Percentiles rank a stretch among this genome's conserved stretches.
Conservation (phyloP, 2,113 vertebrate genomes). For the Vulpes ferrilata region DNA sequence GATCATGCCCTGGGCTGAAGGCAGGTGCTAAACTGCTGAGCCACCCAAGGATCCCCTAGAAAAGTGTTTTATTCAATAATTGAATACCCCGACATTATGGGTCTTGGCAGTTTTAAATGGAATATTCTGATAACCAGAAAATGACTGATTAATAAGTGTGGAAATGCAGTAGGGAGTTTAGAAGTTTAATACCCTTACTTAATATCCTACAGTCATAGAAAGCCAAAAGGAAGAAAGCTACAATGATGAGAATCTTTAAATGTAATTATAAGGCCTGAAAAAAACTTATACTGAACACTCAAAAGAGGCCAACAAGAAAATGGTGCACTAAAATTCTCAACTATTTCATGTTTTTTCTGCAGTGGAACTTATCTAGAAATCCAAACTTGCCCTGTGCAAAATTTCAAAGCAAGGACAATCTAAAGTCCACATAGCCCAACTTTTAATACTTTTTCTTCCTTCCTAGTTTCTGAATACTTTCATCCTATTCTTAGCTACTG, state of each 20-base stretch:
- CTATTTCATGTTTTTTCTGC: background rate
- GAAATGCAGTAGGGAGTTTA: constrained; percentile 12
- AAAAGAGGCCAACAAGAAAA: constrained; percentile 40
- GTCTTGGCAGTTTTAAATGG: background rate
- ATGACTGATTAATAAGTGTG: background rate
- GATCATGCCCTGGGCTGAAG: too few relatives aligned
- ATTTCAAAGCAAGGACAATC: background rate
- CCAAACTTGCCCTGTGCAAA: background rate
- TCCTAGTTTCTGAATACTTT: background rate
- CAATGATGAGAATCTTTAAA: background rate
- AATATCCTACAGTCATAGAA: background rate
- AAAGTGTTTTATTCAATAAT: constrained; percentile 52
- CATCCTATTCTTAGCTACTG: background rate
- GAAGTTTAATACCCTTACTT: constrained; percentile 11
- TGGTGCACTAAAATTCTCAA: background rate
- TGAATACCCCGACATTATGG: constrained; percentile 23
- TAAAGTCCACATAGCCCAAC: background rate
- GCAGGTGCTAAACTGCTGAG: too few relatives aligned
- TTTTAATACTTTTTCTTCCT: background rate
- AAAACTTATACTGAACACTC: background rate
- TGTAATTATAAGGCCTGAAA: background rate
- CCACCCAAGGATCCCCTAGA: background rate
- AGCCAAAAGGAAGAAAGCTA: constrained; percentile 17
- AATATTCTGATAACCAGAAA: constrained; percentile 11
- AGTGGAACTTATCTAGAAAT: constrained; percentile 13